phyloP scores from a whole-genome alignment of 2,113 vertebrate species.

The Urocolius indicus region DNA sequence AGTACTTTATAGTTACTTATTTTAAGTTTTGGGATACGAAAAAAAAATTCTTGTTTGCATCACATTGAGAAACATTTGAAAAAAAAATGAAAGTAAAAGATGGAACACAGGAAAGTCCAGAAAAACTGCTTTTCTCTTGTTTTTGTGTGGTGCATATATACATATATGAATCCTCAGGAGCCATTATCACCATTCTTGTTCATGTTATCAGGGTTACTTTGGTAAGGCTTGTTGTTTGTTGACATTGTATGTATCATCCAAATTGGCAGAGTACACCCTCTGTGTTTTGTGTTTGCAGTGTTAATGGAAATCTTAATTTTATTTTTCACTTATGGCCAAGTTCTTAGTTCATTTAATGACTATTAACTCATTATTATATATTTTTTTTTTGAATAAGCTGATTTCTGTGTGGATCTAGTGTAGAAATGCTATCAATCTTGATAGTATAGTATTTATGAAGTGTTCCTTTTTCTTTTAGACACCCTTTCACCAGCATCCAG shows the following conservation, averaged over 20 bases:
- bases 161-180: neutral
- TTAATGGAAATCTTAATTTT: neutral
- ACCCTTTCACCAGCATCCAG: conserved; percentile 92
- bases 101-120: neutral
- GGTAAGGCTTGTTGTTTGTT: neutral
- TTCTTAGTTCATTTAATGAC: neutral
- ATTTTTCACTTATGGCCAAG: neutral
- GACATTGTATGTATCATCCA: neutral
- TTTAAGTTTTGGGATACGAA: neutral
- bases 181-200: neutral
- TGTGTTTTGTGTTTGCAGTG: neutral
- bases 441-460: neutral
- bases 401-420: neutral
- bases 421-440: neutral
- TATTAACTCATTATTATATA: neutral
- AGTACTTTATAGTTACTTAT: neutral
- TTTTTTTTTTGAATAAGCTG: neutral
- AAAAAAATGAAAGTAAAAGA: neutral
- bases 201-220: neutral
- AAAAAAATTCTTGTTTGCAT: neutral
- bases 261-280: neutral
- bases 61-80: neutral
- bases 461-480: conserved; percentile 76
- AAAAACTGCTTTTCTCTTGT: neutral
- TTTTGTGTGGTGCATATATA: neutral